phyloP scores from a whole-genome alignment of 2,113 vertebrate genomes.

The Mastomys coucha region DNA sequence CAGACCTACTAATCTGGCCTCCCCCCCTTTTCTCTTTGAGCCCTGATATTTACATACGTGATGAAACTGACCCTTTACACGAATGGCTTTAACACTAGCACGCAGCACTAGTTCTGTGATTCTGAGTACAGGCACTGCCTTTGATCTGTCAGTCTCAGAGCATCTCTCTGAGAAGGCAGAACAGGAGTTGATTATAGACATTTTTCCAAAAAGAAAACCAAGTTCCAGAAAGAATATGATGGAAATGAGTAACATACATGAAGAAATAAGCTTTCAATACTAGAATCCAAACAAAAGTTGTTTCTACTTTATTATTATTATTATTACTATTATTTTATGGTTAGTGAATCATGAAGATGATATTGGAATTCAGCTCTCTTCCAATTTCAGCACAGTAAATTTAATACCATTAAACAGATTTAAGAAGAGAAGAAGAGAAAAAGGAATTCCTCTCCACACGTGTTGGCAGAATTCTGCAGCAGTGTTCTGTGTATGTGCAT shows the following conservation, averaged over 20 bases:
- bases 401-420: background rate
- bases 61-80: background rate
- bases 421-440: background rate
- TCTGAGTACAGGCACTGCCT: background rate
- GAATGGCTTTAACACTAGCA: background rate
- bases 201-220: constrained; percentile 39
- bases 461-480: background rate
- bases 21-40: background rate
- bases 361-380: background rate
- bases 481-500: background rate
- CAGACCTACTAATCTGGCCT: background rate
- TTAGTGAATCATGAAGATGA: background rate
- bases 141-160: background rate
- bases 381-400: background rate
- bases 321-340: background rate
- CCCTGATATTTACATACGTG: background rate
- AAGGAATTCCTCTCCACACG: background rate
- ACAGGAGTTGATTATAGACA: background rate
- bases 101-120: background rate
- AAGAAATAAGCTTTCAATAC: background rate
- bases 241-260: background rate
- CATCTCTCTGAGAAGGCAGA: background rate
- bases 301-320: background rate
- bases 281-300: constrained; percentile 20
- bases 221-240: constrained; percentile 2